These are phyloP conservation scores for Pseudomyrmex pallidus DNA, from an alignment of 1,140 invertebrate species.

Conservation along the genomic window DNA sequence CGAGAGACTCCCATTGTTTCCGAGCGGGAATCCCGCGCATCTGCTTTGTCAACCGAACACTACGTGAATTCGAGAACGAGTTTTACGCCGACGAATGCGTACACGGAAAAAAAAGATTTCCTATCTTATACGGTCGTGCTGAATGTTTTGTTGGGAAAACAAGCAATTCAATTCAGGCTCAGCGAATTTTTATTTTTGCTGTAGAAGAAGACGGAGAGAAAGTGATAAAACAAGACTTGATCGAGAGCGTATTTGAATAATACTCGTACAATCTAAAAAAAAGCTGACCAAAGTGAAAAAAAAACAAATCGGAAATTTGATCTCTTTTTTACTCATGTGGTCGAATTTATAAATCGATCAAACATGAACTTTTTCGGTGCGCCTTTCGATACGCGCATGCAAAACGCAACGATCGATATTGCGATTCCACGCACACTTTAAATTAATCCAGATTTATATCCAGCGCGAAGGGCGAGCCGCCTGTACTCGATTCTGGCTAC, in stretches of 20 bases:
- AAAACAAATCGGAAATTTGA: too few relatives aligned
- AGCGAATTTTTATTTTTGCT: neutral
- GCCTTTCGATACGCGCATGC: conserved; percentile 5
- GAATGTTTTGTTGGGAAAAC: neutral
- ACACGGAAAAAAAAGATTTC: conserved; percentile 5
- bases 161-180: conserved; percentile 4
- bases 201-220: neutral
- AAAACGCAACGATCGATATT: conserved; percentile 48
- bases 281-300: too few relatives aligned
- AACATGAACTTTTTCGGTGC: neutral
- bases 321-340: too few relatives aligned
- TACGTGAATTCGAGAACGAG: conserved; percentile 10
- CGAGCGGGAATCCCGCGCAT: conserved; percentile 56
- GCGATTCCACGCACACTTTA: conserved; percentile 59
- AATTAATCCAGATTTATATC: conserved; percentile 72
- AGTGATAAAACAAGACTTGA: neutral
- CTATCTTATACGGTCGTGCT: too few relatives aligned
- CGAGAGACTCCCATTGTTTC: conserved; percentile 64
- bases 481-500: conserved; percentile 55
- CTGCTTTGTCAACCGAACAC: conserved; percentile 57
- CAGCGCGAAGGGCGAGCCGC: conserved; percentile 37
- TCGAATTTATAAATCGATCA: too few relatives aligned
- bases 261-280: neutral
- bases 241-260: too few relatives aligned
- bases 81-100: neutral